Evolutionary conservation across 2,888 invertebrate species (phyloP).

Genomic region (Heteromurus nitidus): DNA sequence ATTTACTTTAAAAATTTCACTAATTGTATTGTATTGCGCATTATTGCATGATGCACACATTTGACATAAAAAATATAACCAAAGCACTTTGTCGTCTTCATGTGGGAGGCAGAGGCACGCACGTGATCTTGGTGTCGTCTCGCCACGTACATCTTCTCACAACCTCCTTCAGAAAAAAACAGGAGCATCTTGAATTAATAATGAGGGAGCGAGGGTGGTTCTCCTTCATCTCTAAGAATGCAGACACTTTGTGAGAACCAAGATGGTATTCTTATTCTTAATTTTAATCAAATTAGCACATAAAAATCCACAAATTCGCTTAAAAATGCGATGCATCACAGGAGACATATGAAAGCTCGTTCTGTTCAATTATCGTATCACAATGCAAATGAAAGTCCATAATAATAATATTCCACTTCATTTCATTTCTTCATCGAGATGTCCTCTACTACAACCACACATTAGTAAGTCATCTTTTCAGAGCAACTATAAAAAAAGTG

Average conservation of each 20-base stretch:
- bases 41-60: too few species aligned
- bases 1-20: too few species aligned
- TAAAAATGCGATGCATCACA: not conserved
- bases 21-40: too few species aligned
- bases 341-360: too few species aligned
- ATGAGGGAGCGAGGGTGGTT: constrained; percentile 2
- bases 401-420: not conserved
- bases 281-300: not conserved
- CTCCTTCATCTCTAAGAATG: not conserved
- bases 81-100: not conserved
- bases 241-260: too few species aligned
- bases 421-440: not conserved
- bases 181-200: too few species aligned
- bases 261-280: not conserved
- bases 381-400: constrained; percentile 1
- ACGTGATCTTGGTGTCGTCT: constrained; percentile 12
- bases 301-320: not conserved
- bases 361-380: not conserved
- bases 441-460: too few species aligned
- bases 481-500: not conserved
- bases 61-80: too few species aligned
- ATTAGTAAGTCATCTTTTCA: not conserved
- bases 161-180: not conserved
- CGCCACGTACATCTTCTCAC: not conserved
- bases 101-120: not conserved